phyloP scores from a whole-genome alignment of 2,797 vertebrate species.

The Malurus splendens region DNA sequence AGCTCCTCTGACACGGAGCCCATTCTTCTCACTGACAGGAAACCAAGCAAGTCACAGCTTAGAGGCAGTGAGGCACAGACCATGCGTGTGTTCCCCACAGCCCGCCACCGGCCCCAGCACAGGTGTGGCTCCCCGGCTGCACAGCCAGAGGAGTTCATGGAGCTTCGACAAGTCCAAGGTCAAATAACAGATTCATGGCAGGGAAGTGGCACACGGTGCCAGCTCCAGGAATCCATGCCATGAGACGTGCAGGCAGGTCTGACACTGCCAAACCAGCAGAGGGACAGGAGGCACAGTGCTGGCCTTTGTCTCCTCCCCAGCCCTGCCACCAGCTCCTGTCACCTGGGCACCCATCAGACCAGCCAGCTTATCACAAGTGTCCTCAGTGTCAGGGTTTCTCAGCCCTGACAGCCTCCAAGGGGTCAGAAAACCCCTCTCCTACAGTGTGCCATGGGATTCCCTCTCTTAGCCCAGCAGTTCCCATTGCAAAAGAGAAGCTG shows the following conservation, averaged over 20 bases:
- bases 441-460: rapidly evolving
- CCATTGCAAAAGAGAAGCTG: neutral
- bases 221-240: neutral
- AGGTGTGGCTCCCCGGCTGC: rapidly evolving
- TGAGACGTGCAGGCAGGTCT: neutral
- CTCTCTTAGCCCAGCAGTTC: neutral
- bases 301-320: neutral
- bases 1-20: constrained; percentile 56
- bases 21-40: constrained; percentile 63
- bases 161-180: rapidly evolving
- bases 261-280: neutral
- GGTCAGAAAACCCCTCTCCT: neutral
- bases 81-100: rapidly evolving
- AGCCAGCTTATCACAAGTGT: neutral
- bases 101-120: rapidly evolving
- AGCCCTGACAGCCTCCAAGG: neutral
- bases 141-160: rapidly evolving
- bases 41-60: constrained; percentile 15
- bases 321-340: neutral
- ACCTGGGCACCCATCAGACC: neutral
- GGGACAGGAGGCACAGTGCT: neutral
- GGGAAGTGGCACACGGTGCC: rapidly evolving
- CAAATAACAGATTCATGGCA: rapidly evolving
- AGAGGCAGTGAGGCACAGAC: neutral
- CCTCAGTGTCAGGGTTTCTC: rapidly evolving